phyloP scores from a whole-genome alignment of 2,797 vertebrate genomes.

The Triplophysa bombifrons region DNA sequence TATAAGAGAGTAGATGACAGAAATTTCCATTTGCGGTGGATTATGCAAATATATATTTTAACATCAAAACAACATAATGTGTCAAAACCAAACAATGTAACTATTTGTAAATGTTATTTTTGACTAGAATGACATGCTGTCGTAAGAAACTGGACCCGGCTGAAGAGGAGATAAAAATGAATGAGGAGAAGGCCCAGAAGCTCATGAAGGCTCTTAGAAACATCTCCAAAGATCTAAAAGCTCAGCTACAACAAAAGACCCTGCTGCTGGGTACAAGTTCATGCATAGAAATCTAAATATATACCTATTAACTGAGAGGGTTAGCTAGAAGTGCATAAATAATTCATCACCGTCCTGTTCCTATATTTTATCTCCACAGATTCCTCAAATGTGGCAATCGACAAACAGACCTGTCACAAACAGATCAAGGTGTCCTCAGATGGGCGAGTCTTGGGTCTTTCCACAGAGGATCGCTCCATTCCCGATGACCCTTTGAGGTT shows the following conservation, averaged over 20 bases:
- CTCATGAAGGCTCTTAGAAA: conserved; percentile 69
- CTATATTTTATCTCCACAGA: conserved; percentile 60
- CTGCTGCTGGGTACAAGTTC: conserved; percentile 69
- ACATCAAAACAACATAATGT: too few species aligned
- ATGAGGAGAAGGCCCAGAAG: conserved; percentile 69
- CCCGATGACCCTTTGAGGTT: conserved; percentile 72
- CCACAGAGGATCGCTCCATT: not conserved
- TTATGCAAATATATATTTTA: too few species aligned
- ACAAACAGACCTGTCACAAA: conserved; percentile 68
- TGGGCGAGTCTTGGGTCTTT: conserved; percentile 63
- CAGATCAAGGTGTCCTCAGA: conserved; percentile 64
- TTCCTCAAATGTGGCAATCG: conserved; percentile 62
- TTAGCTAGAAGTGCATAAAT: conserved; percentile 6
- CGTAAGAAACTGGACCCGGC: conserved; percentile 65
- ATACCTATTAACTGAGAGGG: not conserved
- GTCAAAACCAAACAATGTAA: too few species aligned
- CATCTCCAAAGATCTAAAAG: conserved; percentile 69
- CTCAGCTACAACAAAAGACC: conserved; percentile 73
- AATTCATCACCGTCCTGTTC: not conserved
- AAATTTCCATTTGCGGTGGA: too few species aligned
- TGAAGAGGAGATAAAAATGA: conserved; percentile 68
- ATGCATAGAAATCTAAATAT: not conserved
- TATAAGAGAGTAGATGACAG: too few species aligned
- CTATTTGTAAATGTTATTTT: not conserved
- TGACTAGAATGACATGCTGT: conserved; percentile 55